Conservation (phyloP, 2,113 vertebrate species). For the Microcebus griseorufus region DNA sequence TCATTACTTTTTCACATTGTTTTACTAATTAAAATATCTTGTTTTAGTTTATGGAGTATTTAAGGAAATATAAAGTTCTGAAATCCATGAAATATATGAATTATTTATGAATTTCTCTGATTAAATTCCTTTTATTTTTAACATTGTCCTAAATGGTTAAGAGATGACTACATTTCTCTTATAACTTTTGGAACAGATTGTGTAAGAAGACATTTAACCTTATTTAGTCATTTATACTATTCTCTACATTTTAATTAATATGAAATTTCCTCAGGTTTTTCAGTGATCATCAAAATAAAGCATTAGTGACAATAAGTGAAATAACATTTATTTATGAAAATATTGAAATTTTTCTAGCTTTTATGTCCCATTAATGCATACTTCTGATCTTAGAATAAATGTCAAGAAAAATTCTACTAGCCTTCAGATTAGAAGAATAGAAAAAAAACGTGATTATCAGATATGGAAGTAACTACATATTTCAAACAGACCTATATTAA, state of each 20-base stretch:
- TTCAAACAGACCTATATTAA: neutral
- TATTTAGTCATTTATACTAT: neutral
- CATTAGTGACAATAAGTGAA: neutral
- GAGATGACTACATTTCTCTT: neutral
- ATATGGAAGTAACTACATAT: neutral
- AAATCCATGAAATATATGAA: neutral
- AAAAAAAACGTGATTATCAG: neutral
- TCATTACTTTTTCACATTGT: neutral
- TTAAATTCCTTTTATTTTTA: neutral
- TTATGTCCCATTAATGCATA: neutral
- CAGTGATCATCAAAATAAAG: neutral
- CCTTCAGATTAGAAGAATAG: neutral
- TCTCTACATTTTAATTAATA: conserved; percentile 15
- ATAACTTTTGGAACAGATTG: neutral
- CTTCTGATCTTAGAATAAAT: neutral
- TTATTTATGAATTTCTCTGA: neutral
- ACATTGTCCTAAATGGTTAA: neutral
- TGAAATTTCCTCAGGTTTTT: neutral
- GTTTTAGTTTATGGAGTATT: neutral
- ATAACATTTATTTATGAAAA: neutral
- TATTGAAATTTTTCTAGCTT: neutral
- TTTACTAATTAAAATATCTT: neutral
- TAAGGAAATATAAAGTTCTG: neutral
- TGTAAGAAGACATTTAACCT: neutral
- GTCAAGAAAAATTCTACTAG: conserved; percentile 10